A percentile compares a stretch with the other conserved stretches of the same genome.
Evolutionary conservation across 2,113 vertebrate genomes (phyloP).

Genomic region (Muntiacus reevesi): DNA sequence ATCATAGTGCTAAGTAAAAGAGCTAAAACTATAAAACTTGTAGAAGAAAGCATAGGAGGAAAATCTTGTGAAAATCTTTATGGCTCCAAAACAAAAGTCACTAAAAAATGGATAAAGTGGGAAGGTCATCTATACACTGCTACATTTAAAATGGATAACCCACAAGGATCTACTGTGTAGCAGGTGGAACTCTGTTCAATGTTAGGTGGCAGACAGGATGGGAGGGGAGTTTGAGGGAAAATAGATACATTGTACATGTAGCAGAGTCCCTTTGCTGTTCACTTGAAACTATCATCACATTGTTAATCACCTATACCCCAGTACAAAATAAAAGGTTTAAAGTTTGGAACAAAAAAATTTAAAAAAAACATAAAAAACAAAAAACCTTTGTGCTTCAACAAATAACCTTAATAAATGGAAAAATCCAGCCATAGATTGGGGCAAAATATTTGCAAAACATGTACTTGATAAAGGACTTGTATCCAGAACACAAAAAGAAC

Average conservation of each 20-base stretch:
- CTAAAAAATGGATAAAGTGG: background rate
- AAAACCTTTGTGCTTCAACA: background rate
- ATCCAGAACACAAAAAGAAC: background rate
- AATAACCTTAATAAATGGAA: constrained; percentile 9
- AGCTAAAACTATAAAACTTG: background rate
- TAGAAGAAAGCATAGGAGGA: background rate
- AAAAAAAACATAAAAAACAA: background rate
- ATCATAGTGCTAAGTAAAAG: background rate
- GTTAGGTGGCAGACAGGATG: background rate
- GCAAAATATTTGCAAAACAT: constrained; percentile 37
- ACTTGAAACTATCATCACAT: background rate
- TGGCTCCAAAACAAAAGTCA: background rate
- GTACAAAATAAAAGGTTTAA: background rate
- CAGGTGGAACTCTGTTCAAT: background rate
- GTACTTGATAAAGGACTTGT: background rate
- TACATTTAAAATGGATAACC: background rate
- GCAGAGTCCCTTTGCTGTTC: background rate
- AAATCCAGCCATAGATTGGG: background rate
- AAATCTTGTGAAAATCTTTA: background rate
- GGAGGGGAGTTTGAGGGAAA: background rate
- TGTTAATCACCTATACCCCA: background rate
- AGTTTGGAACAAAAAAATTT: background rate
- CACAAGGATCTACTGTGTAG: background rate
- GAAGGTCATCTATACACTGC: background rate
- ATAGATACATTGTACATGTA: background rate